Evolutionary conservation across 2,888 invertebrate species (phyloP).

Genomic region (Amblyteles armatorius): DNA sequence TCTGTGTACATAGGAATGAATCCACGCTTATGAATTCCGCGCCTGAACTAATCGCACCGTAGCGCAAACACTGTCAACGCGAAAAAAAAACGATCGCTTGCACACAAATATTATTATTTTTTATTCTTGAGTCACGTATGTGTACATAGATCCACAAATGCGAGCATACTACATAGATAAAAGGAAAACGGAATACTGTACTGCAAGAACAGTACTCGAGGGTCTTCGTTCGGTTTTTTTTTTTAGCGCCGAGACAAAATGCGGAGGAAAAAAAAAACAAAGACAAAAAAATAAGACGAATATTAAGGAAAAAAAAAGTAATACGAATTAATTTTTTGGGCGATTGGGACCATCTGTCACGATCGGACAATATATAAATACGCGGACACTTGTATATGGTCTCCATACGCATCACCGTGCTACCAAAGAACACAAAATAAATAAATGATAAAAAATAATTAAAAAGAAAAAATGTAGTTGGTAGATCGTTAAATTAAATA

Average conservation of each 20-base stretch:
- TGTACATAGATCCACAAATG: slow-evolving; percentile 54
- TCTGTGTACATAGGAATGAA: slow-evolving; percentile 14
- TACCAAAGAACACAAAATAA: slow-evolving; percentile 83
- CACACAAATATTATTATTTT: slow-evolving; percentile 35
- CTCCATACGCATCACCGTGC: slow-evolving; percentile 81
- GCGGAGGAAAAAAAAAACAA: slow-evolving; percentile 33
- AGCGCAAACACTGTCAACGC: slow-evolving; percentile 45
- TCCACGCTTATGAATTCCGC: slow-evolving; percentile 36
- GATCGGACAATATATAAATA: slow-evolving; percentile 78
- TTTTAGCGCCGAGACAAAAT: slow-evolving; percentile 8
- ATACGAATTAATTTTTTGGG: slow-evolving; percentile 68
- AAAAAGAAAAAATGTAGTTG: slow-evolving; percentile 71
- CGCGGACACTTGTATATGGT: slow-evolving; percentile 78
- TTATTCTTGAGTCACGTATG: slow-evolving; percentile 42
- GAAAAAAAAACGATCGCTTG: slow-evolving; percentile 57
- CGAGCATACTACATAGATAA: slow-evolving; percentile 37
- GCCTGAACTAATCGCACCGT: slow-evolving; percentile 43
- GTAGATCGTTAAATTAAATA: slow-evolving; percentile 68
- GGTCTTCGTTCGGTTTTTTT: slow-evolving; percentile 30
- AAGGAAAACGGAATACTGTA: background rate
- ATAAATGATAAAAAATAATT: slow-evolving; percentile 66
- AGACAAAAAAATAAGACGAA: slow-evolving; percentile 52
- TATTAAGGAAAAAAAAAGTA: slow-evolving; percentile 58
- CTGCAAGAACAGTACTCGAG: background rate
- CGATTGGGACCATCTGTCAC: slow-evolving; percentile 81